phyloP scores from a whole-genome alignment of 2,113 vertebrate genomes.

The Asarcornis scutulata region DNA sequence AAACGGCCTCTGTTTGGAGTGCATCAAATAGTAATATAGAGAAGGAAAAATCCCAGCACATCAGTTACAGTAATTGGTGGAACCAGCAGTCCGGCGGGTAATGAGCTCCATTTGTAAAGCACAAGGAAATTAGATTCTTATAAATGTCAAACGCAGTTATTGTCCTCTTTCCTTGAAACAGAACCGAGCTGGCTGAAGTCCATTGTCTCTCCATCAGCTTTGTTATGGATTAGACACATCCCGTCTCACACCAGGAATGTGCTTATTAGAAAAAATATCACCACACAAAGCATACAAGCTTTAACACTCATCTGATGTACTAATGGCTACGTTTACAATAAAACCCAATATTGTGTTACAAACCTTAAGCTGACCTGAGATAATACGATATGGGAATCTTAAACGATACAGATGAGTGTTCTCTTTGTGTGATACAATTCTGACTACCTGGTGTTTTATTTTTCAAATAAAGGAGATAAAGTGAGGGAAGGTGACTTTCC shows the following conservation, averaged over 20 bases:
- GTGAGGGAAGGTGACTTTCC: slow-evolving; percentile 30
- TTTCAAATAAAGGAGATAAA: slow-evolving; percentile 25
- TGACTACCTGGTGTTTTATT: background rate
- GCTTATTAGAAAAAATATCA: slow-evolving; percentile 69
- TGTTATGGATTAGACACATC: slow-evolving; percentile 76
- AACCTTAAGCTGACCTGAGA: slow-evolving; percentile 36
- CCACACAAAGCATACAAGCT: slow-evolving; percentile 60
- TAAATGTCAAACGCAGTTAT: slow-evolving; percentile 76
- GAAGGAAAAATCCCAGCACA: background rate
- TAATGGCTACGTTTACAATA: slow-evolving; percentile 49
- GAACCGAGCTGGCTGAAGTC: slow-evolving; percentile 71
- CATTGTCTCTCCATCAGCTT: slow-evolving; percentile 78
- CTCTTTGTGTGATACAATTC: background rate
- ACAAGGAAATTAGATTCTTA: slow-evolving; percentile 76
- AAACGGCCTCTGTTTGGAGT: slow-evolving; percentile 22
- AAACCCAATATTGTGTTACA: background rate
- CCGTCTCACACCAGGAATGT: slow-evolving; percentile 76
- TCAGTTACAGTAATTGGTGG: slow-evolving; percentile 56
- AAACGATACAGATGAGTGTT: slow-evolving; percentile 7
- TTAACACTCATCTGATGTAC: slow-evolving; percentile 51
- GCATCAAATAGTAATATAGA: slow-evolving; percentile 48
- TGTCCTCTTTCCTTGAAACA: slow-evolving; percentile 76
- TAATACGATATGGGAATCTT: background rate
- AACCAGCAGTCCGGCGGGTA: slow-evolving; percentile 47
- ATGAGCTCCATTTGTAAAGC: slow-evolving; percentile 71